Evolutionary conservation across 1,140 invertebrate species (phyloP).

Genomic region (Caerostris darwini): DNA sequence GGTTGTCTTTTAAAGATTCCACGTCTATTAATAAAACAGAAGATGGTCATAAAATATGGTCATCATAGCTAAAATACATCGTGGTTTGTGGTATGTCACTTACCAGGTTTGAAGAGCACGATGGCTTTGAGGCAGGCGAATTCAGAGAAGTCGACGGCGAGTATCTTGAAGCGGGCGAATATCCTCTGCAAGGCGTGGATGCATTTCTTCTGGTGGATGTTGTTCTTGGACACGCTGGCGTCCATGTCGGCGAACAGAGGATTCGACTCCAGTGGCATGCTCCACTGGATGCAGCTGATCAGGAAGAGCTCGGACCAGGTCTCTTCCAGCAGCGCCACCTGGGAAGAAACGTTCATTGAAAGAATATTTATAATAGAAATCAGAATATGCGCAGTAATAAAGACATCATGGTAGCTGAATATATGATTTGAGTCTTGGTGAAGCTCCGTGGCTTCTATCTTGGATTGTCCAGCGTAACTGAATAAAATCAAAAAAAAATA

Average conservation of each 20-base stretch:
- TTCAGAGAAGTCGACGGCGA: slow-evolving; percentile 52
- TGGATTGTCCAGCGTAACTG: too few relatives aligned
- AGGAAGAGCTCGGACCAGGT: slow-evolving; percentile 66
- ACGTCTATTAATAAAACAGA: slow-evolving; percentile 12
- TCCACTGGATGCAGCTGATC: slow-evolving; percentile 59
- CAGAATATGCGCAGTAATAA: too few relatives aligned
- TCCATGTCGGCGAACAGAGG: not conserved
- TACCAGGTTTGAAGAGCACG: slow-evolving; percentile 63
- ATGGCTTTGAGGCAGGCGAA: slow-evolving; percentile 74
- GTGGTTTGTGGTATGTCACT: not conserved
- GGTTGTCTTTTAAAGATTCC: slow-evolving; percentile 33
- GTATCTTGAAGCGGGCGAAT: slow-evolving; percentile 51
- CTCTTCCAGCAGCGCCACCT: slow-evolving; percentile 59
- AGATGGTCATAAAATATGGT: too few relatives aligned
- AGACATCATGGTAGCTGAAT: too few relatives aligned
- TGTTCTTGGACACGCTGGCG: not conserved
- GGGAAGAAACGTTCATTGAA: too few relatives aligned
- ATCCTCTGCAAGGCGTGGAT: slow-evolving; percentile 18
- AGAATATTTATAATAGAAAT: too few relatives aligned
- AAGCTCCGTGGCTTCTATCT: too few relatives aligned
- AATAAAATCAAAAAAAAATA: too few relatives aligned
- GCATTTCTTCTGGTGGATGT: not conserved
- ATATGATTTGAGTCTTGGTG: too few relatives aligned
- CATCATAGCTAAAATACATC: too few relatives aligned
- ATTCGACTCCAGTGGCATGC: slow-evolving; percentile 49